Evolutionary conservation across 2,888 invertebrate genomes (phyloP), one percentile per base, ranked within the genome.

Genomic region (Ptychoptera contaminata): DNA sequence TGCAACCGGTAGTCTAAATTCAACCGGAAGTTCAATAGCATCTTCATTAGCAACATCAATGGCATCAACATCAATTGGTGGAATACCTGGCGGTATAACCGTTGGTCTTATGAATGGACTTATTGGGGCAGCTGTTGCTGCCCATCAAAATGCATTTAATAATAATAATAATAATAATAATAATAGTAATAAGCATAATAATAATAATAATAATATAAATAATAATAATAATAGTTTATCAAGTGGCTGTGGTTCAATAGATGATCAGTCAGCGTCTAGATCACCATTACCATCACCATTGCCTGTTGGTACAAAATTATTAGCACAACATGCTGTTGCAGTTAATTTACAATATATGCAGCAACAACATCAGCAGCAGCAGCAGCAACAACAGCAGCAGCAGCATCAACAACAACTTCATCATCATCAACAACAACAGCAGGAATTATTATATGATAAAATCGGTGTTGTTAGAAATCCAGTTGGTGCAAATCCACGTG

Each of bases 401-500:
- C 42, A 40, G 49, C 56, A 62, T 46, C 63, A 62, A 32, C 60
- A 58, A 44, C 64, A 63, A 43, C 62, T 61, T 45, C 65, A 58
- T 44, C 70, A 71, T 40, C 64, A 67, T 43, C 61, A 57, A 51
- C 57, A 39, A 68, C 68, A 51, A 70, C 71, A 16, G 71, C 71
- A 37, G 14, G 55, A 60, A 56, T 52, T 60, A 52, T 62, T 63
- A 54, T 61, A 53, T 53, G 60, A 54, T 55, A 61, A 56, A 48
- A 39, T 39, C 3, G 32, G 11, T 32, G 48, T 49, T 9, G 48
- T 43, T 52, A 72, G 88, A 51, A 77, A 85, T 64, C 90, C 90
- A 37, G 87, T 90, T 46, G 90, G 90, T 48, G 87, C 88, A 40
- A 90, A 90, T 68, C 90, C 90, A 37, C 80, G 87, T 55, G 90